These are phyloP conservation scores for Harpagoxenus sublaevis DNA, from an alignment of 2,888 invertebrate genomes.

Conservation along the genomic window DNA sequence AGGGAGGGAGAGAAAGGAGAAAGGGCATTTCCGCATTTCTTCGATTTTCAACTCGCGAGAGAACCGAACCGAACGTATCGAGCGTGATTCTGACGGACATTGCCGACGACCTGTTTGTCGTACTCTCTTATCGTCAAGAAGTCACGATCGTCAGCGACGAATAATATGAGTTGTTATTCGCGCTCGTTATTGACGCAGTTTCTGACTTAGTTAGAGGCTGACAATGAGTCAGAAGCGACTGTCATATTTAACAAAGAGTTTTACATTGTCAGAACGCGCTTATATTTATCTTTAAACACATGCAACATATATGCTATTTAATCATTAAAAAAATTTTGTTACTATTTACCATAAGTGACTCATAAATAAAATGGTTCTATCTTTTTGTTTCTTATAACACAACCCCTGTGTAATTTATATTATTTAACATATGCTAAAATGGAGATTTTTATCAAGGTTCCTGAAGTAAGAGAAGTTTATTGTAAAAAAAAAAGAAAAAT, in stretches of 20 bases:
- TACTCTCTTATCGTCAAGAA: not conserved
- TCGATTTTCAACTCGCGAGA: not conserved
- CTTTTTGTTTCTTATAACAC: not conserved
- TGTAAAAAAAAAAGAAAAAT: too few relatives aligned
- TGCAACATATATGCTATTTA: not conserved
- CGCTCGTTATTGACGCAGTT: not conserved
- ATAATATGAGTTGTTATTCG: not conserved
- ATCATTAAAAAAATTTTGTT: not conserved
- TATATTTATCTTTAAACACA: not conserved
- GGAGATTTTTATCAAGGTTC: not conserved
- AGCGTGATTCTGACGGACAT: conserved; percentile 6
- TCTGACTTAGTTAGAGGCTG: not conserved
- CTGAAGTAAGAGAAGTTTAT: not conserved
- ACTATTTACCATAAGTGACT: too few relatives aligned
- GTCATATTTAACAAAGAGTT: not conserved
- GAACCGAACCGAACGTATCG: not conserved
- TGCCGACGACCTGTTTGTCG: not conserved
- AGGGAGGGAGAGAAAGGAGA: not conserved
- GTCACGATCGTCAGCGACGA: not conserved
- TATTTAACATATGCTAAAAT: not conserved
- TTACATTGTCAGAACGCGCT: not conserved
- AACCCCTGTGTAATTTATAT: not conserved
- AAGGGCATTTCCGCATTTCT: too few relatives aligned
- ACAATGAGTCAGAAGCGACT: not conserved
- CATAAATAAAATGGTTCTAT: not conserved